Conservation (phyloP, 2,113 vertebrate genomes). For the Eulemur macaco region DNA sequence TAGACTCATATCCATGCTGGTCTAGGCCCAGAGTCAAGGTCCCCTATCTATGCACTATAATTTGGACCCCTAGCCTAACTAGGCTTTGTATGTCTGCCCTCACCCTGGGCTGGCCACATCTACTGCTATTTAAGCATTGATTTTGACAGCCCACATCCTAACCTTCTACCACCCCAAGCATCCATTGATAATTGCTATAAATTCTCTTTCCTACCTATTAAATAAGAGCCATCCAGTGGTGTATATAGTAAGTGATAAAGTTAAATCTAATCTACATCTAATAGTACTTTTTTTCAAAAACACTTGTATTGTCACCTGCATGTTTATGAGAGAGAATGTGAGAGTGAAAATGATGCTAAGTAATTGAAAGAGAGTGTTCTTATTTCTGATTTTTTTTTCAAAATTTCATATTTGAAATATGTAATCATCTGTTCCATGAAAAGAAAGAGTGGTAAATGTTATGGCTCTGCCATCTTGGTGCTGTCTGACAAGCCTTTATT, state of each 20-base stretch:
- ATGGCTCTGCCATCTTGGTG: neutral
- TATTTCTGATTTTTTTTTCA: constrained; percentile 16
- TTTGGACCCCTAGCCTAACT: neutral
- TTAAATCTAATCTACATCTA: neutral
- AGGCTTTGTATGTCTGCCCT: neutral
- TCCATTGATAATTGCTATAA: neutral
- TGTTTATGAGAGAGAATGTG: neutral
- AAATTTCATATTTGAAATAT: neutral
- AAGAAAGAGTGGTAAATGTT: neutral
- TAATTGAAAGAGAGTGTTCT: neutral
- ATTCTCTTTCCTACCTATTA: neutral
- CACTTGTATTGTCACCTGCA: neutral
- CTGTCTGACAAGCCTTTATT: neutral
- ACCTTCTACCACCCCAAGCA: neutral
- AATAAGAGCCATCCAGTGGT: neutral
- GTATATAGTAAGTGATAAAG: neutral
- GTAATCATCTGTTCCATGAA: neutral
- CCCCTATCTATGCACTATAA: neutral
- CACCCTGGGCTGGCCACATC: neutral
- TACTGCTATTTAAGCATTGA: neutral
- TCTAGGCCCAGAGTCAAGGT: neutral
- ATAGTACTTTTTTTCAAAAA: neutral
- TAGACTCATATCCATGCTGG: neutral
- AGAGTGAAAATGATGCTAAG: neutral
- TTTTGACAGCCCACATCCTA: neutral